Percentiles rank a stretch among this genome's conserved stretches.
Evolutionary conservation across 2,797 vertebrate species (phyloP).

Genomic region (Alca torda): DNA sequence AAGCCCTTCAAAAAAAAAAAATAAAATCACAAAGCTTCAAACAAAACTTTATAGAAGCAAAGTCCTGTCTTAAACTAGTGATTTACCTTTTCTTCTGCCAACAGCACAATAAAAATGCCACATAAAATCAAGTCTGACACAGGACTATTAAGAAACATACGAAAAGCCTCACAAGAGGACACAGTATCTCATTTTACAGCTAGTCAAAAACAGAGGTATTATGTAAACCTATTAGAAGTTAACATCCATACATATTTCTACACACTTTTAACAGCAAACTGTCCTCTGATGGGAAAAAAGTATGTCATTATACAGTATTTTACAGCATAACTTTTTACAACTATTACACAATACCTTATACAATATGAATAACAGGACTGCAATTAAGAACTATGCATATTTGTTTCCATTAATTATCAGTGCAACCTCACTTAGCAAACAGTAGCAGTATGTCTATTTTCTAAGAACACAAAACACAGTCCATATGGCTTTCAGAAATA

Average conservation of each 20-base stretch:
- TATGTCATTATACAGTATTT: not conserved
- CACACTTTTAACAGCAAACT: not conserved
- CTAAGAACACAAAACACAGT: not conserved
- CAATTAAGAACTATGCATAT: not conserved
- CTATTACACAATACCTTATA: not conserved
- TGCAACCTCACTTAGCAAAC: not conserved
- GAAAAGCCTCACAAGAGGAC: not conserved
- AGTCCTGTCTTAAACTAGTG: not conserved
- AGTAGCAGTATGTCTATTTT: not conserved
- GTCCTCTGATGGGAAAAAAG: not conserved
- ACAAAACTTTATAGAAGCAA: not conserved
- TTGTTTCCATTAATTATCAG: not conserved
- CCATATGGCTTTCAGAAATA: not conserved
- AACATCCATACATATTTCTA: rapidly evolving
- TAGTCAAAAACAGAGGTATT: not conserved
- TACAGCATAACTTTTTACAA: not conserved
- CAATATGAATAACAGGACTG: not conserved
- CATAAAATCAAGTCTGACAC: not conserved
- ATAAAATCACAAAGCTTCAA: not conserved
- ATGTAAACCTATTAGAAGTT: not conserved
- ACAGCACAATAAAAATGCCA: not conserved
- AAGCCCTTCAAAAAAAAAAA: not conserved
- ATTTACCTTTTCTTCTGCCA: not conserved
- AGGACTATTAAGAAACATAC: not conserved
- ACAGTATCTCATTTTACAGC: not conserved